Evolutionary conservation across 2,888 invertebrate species (phyloP), one percentile per base, ranked within the genome.

Genomic region (Apodemia duryi): DNA sequence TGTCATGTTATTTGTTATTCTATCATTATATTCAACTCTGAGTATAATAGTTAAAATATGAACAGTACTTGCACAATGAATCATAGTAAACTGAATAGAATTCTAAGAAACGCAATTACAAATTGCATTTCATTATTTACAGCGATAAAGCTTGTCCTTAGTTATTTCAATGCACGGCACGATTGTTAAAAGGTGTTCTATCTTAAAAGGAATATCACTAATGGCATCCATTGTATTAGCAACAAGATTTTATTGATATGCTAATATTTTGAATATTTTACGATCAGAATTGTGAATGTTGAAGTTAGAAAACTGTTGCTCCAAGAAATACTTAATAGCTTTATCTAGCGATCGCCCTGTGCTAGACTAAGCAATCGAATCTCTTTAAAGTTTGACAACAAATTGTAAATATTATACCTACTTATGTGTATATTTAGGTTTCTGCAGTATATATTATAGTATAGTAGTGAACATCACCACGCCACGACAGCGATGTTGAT

Each of bases 181-280:
- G 54, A 32, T 57, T 57, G 29, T 32, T 6, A 11, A 57, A 57
- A 57, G 54, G 54, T 57, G 54, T 32, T 57, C 54, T 11, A 57
- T 29, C 32, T 57, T 29, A 57, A 57, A 57, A 57, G 54, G 54
- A 57, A 46, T 4, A 46, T 32, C 54, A 57, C 54, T 57, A 57
- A 57, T 57, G 2, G 29, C 13, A 11, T 29, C 10, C 28, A 11
- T 57, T 57, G 54, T 57, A 32, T 57, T 32, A 57, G 32, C 29
- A 57, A 29, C 54, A 57, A 57, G 54, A 57, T 57, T 32, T 32
- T 29, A 57, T 57, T 57, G 54, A 57, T 29, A 57, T 57, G 54
- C 11, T 57, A 32, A 57, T 57, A 10, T 29, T 28, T 54, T 54
- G 54, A 57, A 57, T 57, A 9, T 29, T 57, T 57, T 57, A 57